phyloP scores from a whole-genome alignment of 2,797 vertebrate genomes.

The Somateria mollissima region DNA sequence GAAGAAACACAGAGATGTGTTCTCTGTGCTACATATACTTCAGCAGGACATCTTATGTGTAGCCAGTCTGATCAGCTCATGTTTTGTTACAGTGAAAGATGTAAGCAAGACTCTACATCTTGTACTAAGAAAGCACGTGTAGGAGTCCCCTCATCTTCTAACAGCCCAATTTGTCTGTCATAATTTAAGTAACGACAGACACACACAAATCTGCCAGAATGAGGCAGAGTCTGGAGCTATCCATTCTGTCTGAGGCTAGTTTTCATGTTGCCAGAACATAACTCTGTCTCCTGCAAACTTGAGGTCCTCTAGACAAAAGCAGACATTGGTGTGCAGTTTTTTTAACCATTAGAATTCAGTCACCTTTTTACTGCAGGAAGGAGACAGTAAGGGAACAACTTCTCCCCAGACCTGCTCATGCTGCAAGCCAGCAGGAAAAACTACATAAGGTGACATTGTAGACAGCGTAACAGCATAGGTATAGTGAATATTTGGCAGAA shows the following conservation, averaged over 20 bases:
- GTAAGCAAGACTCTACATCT: neutral
- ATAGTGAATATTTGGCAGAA: neutral
- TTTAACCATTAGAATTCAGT: conserved; percentile 7
- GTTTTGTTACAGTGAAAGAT: neutral
- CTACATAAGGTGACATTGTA: neutral
- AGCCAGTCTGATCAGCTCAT: neutral
- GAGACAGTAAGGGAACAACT: neutral
- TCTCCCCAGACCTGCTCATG: neutral
- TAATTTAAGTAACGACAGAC: conserved; percentile 46
- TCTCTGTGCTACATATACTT: neutral
- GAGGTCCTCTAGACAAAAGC: neutral
- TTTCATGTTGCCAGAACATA: conserved; percentile 44
- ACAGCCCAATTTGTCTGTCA: neutral
- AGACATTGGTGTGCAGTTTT: neutral
- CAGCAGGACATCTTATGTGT: neutral
- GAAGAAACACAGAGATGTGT: neutral
- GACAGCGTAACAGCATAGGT: neutral
- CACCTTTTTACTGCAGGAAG: neutral
- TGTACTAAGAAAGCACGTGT: neutral
- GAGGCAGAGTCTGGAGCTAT: conserved; percentile 62
- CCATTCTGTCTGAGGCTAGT: conserved; percentile 31
- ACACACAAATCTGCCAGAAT: conserved; percentile 17
- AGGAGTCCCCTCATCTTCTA: neutral
- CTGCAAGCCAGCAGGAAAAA: neutral
- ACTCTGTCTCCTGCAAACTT: conserved; percentile 8